A percentile compares a stretch with the other conserved stretches of the same genome.
These are phyloP conservation scores for Sphaeridia pumilis DNA, from an alignment of 2,888 invertebrate species.

Conservation along the genomic window DNA sequence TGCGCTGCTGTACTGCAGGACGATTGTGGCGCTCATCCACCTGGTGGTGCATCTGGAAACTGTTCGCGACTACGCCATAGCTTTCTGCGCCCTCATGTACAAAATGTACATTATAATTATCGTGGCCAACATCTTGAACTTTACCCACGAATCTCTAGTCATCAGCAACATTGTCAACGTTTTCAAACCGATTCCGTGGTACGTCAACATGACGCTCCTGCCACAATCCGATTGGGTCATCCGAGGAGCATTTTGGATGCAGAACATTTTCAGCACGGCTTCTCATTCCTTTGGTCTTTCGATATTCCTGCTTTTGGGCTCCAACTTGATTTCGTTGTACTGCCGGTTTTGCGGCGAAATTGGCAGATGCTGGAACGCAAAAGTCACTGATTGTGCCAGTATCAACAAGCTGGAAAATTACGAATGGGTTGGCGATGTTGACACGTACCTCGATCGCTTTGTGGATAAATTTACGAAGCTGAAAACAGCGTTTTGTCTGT, in stretches of 20 bases:
- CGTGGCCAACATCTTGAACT: slow-evolving; percentile 1
- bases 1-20: not conserved
- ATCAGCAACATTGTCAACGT: slow-evolving; percentile 6
- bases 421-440: slow-evolving; percentile 5
- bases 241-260: slow-evolving; percentile 1
- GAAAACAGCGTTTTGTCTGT: slow-evolving; percentile 2
- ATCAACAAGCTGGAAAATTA: not conserved
- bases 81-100: slow-evolving; percentile 4
- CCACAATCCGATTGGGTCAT: slow-evolving; percentile 8
- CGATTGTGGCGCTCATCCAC: not conserved
- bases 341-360: slow-evolving; percentile 2
- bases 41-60: not conserved
- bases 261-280: slow-evolving; percentile 1
- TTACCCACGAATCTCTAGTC: slow-evolving; percentile 1
- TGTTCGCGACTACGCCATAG: not conserved
- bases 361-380: slow-evolving; percentile 3
- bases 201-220: slow-evolving; percentile 1
- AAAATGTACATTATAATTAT: not conserved
- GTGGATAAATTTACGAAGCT: slow-evolving; percentile 4
- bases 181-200: not conserved
- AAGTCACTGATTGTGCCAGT: not conserved
- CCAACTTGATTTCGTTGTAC: slow-evolving; percentile 8
- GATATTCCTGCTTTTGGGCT: slow-evolving; percentile 1
- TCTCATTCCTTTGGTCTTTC: slow-evolving; percentile 2
- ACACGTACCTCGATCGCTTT: slow-evolving; percentile 2